Evolutionary conservation across 2,113 vertebrate genomes (phyloP).

Genomic region (Grammomys dolichurus): DNA sequence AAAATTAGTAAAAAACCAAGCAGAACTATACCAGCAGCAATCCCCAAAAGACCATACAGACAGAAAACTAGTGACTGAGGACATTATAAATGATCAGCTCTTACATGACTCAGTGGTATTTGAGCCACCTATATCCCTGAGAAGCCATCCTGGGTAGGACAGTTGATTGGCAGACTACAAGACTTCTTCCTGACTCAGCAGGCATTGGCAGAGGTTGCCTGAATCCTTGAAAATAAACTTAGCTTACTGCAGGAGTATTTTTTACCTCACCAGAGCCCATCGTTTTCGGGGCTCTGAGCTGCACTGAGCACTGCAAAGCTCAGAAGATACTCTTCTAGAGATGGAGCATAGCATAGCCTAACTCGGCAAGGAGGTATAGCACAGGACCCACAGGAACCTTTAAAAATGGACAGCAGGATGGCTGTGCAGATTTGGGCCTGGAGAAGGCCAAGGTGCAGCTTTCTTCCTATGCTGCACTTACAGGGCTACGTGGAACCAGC

Average conservation of each 20-base stretch:
- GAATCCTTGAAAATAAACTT: slow-evolving; percentile 19
- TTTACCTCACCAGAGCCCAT: neutral
- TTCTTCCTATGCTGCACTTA: neutral
- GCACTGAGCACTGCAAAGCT: neutral
- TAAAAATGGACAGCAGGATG: neutral
- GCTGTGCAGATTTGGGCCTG: neutral
- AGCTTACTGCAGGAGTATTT: neutral
- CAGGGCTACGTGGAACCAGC: neutral
- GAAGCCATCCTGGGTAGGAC: neutral
- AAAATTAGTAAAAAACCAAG: slow-evolving; percentile 27
- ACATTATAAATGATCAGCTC: neutral
- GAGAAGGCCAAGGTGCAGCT: neutral
- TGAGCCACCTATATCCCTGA: neutral
- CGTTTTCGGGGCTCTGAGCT: neutral
- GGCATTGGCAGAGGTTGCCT: neutral
- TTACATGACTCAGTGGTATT: neutral
- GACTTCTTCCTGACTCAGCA: neutral
- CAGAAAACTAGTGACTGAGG: neutral
- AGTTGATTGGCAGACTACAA: neutral
- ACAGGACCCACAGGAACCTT: neutral
- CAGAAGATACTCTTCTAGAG: neutral
- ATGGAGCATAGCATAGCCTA: neutral
- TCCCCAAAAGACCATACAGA: slow-evolving; percentile 10
- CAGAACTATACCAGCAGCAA: neutral
- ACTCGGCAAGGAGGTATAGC: neutral